Base-by-base conservation (phyloP, 2,888 invertebrate species). In the Trichopria drosophilae region DNA sequence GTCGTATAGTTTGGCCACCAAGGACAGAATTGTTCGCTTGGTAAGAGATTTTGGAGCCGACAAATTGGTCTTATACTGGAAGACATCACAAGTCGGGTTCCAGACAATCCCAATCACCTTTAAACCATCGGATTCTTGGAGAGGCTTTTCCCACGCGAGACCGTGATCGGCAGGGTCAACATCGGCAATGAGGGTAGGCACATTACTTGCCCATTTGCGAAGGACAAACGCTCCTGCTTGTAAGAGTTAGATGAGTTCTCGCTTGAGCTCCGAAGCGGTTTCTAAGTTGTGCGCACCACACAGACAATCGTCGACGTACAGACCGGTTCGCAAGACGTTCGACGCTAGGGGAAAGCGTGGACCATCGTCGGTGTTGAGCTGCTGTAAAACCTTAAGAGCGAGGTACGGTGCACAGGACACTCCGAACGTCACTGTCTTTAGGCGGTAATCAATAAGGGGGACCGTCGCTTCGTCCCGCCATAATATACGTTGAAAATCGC, bases 171-270 rank as follows among this genome's bases (percentile, higher is more conserved):
- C n/a, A 1, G 41, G 19, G 19, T 41, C 41, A 10, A 46, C 46
- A 10, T 40, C 22, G 12, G 13, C 20, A 3, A 51, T 10, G 3
- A 51, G n/a, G 10, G 31, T 22, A 3, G 26, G 22, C 6, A 19
- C 31, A n/a, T 40, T 48, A 6, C 40, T 24, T 31, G 41, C 37
- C 45, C 46, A 42, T 28, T 51, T 51, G 9, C 51, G 51, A 4
- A 47, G 23, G 1, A 15, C 16, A 12, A 54, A 54, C 1, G 34
- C 32, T 19, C 54, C 54, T 9, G 46, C 18, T 6, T 20, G 10
- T n/a, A 51, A 7, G 7, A 52, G 36, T 1, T 26, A 5, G 9
- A 34, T 13, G 9, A 55, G 13, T 18, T 54, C 26, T 1, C 34
- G n/a, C 7, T 52, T 46, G n/a, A 36, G 13, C 4, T 16, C 23